Evolutionary conservation across 2,113 vertebrate species (phyloP), one percentile per base, ranked within the genome.

Genomic region (Podilymbus podiceps): DNA sequence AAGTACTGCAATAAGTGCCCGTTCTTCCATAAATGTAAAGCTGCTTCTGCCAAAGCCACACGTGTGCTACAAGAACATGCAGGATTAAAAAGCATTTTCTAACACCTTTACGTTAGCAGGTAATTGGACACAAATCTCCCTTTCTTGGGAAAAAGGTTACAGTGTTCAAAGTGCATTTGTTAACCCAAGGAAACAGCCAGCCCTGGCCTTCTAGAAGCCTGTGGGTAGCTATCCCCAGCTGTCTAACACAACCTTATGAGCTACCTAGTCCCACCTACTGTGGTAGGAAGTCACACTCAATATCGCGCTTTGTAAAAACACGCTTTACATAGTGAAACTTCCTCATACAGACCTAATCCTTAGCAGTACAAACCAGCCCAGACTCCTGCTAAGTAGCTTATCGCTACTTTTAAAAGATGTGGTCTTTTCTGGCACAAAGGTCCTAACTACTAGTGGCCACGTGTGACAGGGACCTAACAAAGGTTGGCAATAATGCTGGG

Each of bases 41-140:
- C 25, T 73, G 59, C 58, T 83, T 60, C 75, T 76, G 80, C 42
- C 83, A 89, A 95, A 93, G 69, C 66, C 94, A 91, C 50, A 38
- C 0, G 0, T 18, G 27, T 0, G 0, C 66, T 69, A 50, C 31
- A 75, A 75, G 69, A 90, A 47, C 63, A 84, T 8, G 28, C 77
- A 69, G n/a, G 49, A 81, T 88, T 92, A 94, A 64, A 87, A 95
- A 82, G 25, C 46, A 42, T 76, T 64, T 90, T 76, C 58, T 85
- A 69, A 79, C 31, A 47, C 21, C 60, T 90, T 67, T 38, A 74
- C 12, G 15, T 78, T 68, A 87, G 56, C 49, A 87, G 35, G 28
- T 75, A 87, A 85, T 2, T 53, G 33, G 81, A 77, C 58, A 28
- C 8, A 82, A 30, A 59, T 68, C 42, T 78, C 8, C n/a, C 42